Evolutionary conservation across 2,797 vertebrate species (phyloP), one percentile per base, ranked within the genome.

Genomic region (Characodon lateralis): DNA sequence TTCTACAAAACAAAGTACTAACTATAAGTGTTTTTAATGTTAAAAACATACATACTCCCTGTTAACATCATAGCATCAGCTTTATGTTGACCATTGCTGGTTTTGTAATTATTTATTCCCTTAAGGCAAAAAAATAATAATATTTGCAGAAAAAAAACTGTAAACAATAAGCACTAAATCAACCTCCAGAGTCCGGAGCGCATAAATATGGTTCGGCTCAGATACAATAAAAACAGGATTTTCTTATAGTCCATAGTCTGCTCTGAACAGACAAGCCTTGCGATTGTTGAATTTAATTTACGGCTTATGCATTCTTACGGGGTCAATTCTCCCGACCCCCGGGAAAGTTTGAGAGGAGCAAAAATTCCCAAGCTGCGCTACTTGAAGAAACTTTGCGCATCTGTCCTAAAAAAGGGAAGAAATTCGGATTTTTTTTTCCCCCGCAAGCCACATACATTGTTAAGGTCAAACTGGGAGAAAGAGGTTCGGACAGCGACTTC

Each of bases 231-330:
- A 96, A 94, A 94, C 80, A 94, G 95, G 96, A 78, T 94, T 95
- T 96, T 94, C 95, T 95, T 51, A 5, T 55, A 39, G 20, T 53
- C 70, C 9, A 14, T 20, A 26, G 14, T 97, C 96, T 95, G 95
- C 96, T 97, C 94, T 94, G 95, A 96, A 97, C 96, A 94, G 95
- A 96, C 95, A 95, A 94, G 95, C 93, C 92, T 87, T 89, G 95
- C 94, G 94, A 96, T 96, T 95, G 96, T 97, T 97, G 88, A 94
- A 96, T 97, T 96, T 96, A 97, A 98, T 98, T 97, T 97, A 98
- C 96, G 96, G 94, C 96, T 96, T 96, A 94, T 96, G 96, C 97
- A 97, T 99, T 99, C 96, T 97, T 97, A 93, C 95, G 94, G 96
- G 97, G 97, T 97, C 97, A 97, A 95, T 97, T 96, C 96, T 95